Conservation (phyloP, 2,797 vertebrate species). For the Periophthalmus magnuspinnatus region DNA sequence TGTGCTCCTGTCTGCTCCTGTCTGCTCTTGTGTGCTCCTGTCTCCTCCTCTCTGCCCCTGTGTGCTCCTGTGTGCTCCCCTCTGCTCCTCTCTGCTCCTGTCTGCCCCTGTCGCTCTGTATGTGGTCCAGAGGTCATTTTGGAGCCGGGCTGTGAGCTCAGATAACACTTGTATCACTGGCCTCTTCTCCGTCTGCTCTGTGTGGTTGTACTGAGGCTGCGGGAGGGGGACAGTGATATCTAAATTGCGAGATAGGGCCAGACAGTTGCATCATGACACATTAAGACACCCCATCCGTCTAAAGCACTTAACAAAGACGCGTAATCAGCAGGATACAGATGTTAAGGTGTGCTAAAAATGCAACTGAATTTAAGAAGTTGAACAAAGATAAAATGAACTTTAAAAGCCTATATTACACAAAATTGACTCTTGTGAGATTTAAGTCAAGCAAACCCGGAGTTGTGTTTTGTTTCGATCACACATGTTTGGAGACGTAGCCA, state of each 20-base stretch:
- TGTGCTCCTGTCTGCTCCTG: constrained; percentile 18
- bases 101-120: constrained; percentile 21
- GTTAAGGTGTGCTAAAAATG: constrained; percentile 25
- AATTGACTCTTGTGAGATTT: no score
- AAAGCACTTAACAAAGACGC: constrained; percentile 57
- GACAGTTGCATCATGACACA: constrained; percentile 60
- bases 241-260: constrained; percentile 43
- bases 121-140: constrained; percentile 42
- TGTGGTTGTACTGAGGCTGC: constrained; percentile 15
- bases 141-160: constrained; percentile 49
- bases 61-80: constrained; percentile 2
- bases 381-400: no score
- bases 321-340: constrained; percentile 28
- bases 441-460: no score
- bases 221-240: constrained; percentile 53
- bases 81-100: constrained; percentile 32
- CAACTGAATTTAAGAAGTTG: not conserved
- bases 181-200: constrained; percentile 40
- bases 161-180: constrained; percentile 58
- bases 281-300: constrained; percentile 75
- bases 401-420: no score
- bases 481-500: no score
- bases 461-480: no score
- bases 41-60: constrained; percentile 19
- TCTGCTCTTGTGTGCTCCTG: constrained; percentile 45